Conservation (phyloP, 2,888 invertebrate species). For the Torymus auratus region DNA sequence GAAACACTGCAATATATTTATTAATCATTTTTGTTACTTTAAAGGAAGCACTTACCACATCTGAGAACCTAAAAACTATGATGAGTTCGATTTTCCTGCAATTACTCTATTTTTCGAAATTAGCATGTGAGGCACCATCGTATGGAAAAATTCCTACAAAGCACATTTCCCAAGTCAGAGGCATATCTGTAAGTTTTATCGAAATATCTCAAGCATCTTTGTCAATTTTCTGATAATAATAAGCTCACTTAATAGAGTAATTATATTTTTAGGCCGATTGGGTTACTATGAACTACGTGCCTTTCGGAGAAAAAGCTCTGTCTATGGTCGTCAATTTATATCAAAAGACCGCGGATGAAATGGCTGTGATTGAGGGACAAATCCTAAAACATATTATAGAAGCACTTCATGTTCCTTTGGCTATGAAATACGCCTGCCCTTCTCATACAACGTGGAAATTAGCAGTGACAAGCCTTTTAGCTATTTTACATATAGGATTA, state of each 20-base stretch:
- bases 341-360: constrained; percentile 84
- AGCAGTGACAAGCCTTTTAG: constrained; percentile 86
- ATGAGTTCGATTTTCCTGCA: constrained; percentile 84
- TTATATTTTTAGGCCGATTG: constrained; percentile 80
- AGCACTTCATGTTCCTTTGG: constrained; percentile 85
- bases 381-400: constrained; percentile 85
- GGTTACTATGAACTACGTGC: constrained; percentile 89
- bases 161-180: constrained; percentile 76
- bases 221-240: too few relatives aligned
- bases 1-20: neutral
- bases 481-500: constrained; percentile 89
- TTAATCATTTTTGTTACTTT: constrained; percentile 38
- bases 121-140: constrained; percentile 82
- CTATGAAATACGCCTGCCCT: constrained; percentile 88
- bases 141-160: constrained; percentile 80
- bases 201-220: neutral
- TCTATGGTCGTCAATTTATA: constrained; percentile 87
- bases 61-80: constrained; percentile 81
- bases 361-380: constrained; percentile 84
- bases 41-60: constrained; percentile 80
- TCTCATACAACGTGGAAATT: constrained; percentile 90
- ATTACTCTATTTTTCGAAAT: constrained; percentile 82
- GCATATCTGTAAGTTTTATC: constrained; percentile 68
- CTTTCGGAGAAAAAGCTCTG: constrained; percentile 90
- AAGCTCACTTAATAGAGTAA: neutral